Conservation (phyloP, 2,113 vertebrate species). For the Bos indicus region DNA sequence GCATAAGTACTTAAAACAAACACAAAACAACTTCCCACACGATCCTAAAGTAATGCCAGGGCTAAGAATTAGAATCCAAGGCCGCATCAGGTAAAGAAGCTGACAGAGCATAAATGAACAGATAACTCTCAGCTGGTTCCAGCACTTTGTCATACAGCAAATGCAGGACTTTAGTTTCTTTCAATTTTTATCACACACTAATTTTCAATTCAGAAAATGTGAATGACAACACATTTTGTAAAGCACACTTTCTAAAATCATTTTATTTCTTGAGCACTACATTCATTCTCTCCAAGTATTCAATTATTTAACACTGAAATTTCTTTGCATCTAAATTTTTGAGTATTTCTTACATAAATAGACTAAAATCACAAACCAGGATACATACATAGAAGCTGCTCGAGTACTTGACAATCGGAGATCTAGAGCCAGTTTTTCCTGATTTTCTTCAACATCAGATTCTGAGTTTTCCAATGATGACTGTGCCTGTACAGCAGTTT, state of each 20-base stretch:
- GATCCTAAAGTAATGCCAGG: neutral
- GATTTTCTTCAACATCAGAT: slow-evolving; percentile 86
- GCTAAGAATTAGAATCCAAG: neutral
- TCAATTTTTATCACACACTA: neutral
- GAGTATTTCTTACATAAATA: neutral
- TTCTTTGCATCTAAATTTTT: neutral
- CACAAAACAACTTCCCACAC: neutral
- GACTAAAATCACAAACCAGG: slow-evolving; percentile 16
- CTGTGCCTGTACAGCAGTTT: slow-evolving; percentile 80
- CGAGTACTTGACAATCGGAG: slow-evolving; percentile 93
- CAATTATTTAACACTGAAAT: neutral
- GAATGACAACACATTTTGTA: neutral
- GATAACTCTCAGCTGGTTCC: neutral
- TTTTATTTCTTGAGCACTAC: neutral
- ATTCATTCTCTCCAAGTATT: neutral
- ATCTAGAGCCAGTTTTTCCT: slow-evolving; percentile 91
- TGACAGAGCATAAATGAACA: neutral
- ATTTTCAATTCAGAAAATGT: neutral
- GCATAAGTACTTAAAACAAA: neutral
- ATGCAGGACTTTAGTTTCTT: neutral
- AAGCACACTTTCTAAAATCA: neutral
- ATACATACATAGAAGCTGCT: slow-evolving; percentile 91
- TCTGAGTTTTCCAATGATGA: slow-evolving; percentile 81
- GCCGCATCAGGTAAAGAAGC: neutral
- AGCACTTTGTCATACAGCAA: neutral